phyloP scores from a whole-genome alignment of 2,888 invertebrate genomes.

The Agonopterix arenella region DNA sequence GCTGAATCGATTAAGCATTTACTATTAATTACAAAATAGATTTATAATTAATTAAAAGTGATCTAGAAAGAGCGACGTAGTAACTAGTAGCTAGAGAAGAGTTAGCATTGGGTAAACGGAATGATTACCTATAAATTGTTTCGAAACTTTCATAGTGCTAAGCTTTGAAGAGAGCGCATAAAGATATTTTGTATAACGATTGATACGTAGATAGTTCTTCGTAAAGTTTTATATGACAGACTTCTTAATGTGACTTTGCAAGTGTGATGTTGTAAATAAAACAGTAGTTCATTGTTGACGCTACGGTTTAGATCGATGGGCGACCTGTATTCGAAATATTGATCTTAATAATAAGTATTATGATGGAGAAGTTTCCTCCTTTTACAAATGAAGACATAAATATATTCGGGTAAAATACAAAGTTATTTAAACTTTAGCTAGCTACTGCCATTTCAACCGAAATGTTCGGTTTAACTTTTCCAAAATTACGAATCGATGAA shows the following conservation, averaged over 20 bases:
- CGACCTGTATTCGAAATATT: constrained; percentile 31
- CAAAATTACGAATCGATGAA: too few species aligned
- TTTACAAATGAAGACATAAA: constrained; percentile 5
- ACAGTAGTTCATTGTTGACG: constrained; percentile 38
- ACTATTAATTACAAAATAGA: constrained; percentile 47
- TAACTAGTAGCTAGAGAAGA: constrained; percentile 53
- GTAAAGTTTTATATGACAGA: constrained; percentile 69
- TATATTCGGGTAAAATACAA: constrained; percentile 10
- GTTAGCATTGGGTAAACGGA: constrained; percentile 40
- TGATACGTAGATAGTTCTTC: constrained; percentile 60
- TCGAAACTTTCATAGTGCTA: constrained; percentile 49
- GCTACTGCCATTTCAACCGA: not conserved
- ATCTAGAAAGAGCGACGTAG: constrained; percentile 50
- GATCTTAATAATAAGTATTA: constrained; percentile 34
- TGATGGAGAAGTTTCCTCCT: not conserved
- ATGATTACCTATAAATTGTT: constrained; percentile 27
- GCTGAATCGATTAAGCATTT: constrained; percentile 58
- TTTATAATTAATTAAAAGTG: constrained; percentile 45
- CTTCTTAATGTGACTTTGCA: constrained; percentile 69
- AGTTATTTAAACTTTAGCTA: not conserved
- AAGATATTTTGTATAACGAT: constrained; percentile 74
- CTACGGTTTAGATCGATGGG: constrained; percentile 28
- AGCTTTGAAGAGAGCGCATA: constrained; percentile 53
- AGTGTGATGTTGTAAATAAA: constrained; percentile 71
- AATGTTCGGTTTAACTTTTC: not conserved